phyloP scores from a whole-genome alignment of 2,113 vertebrate species.

The Cinclus cinclus region DNA sequence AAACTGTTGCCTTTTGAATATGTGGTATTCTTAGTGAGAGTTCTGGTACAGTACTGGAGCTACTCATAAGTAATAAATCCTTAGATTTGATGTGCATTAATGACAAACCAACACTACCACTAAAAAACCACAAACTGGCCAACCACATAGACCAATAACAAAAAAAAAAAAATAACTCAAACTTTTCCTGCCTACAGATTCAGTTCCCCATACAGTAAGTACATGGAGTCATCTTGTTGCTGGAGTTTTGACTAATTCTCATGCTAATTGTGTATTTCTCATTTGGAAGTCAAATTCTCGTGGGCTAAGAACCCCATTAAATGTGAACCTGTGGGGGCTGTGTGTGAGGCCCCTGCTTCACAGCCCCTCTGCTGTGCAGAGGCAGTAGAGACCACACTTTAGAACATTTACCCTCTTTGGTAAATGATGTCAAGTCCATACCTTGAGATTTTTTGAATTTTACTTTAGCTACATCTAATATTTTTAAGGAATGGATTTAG shows the following conservation, averaged over 20 bases:
- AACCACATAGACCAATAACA: not conserved
- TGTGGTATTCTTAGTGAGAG: conserved; percentile 4
- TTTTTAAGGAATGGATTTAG: not conserved
- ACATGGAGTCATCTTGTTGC: too few relatives aligned
- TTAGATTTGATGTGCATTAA: not conserved
- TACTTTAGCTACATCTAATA: not conserved
- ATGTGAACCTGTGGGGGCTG: not conserved
- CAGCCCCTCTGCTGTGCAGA: not conserved
- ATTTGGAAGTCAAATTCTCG: not conserved
- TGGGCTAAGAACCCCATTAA: not conserved
- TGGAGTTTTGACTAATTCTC: not conserved
- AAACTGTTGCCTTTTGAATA: conserved; percentile 11
- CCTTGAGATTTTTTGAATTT: not conserved
- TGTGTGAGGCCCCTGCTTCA: not conserved
- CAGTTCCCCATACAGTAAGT: not conserved
- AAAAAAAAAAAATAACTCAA: too few relatives aligned
- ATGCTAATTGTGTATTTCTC: not conserved
- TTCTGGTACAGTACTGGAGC: not conserved
- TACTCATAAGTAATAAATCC: not conserved
- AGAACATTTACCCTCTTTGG: not conserved
- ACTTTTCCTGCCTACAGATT: not conserved
- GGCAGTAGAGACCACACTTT: not conserved
- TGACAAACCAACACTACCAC: not conserved
- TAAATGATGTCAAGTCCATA: not conserved
- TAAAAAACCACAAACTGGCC: not conserved